Base-by-base conservation (phyloP, 2,888 invertebrate species). In the Leptopilina drosophilae region DNA sequence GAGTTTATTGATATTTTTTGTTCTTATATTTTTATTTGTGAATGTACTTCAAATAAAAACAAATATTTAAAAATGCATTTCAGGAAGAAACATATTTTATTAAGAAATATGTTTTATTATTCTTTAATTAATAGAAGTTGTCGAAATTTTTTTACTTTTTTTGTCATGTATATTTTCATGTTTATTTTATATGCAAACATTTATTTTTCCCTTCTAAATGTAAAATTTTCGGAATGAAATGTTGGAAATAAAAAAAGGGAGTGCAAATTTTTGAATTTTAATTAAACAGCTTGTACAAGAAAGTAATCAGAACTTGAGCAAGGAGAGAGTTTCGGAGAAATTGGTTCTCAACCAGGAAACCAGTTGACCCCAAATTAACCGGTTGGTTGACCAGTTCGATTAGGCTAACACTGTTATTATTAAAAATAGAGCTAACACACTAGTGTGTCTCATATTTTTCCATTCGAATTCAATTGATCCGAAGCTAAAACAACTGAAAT, bases 351-450 rank as follows among this genome's bases (percentile, higher is more conserved):
- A 56, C 49, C 49, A 67, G 67, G 67, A 67, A 67, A 67, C 33
- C 69, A 69, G 33, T 56, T 53, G 69, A 69, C 69, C 69, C n/a
- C 53, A 56, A 69, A 69, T 69, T 69, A 69, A 53, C 69, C 53
- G 69, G 53, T 56, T 69, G 53, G 69, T 69, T 53, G 26, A 5
- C 8, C 53, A 69, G 53, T 56, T 69, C 53, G 33, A 53, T 69
- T 53, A 53, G 53, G 5, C 53, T 53, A 56, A 69, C 69, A 53
- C 33, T 67, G 15, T 69, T 69, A 26, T 53, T 69, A 26, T 56
- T 33, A 69, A 69, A 69, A 56, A 69, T n/a, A 33, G 20, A 69
- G 33, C 53, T 69, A 33, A 33, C 33, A 26, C 69, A 33, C 49
- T 33, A n/a, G 6, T 69, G 53, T 20, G 14, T 7, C 53, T 69